Percentiles rank a stretch among this genome's conserved stretches.
Evolutionary conservation across 2,797 vertebrate species (phyloP).

Genomic region (Spatula clypeata): DNA sequence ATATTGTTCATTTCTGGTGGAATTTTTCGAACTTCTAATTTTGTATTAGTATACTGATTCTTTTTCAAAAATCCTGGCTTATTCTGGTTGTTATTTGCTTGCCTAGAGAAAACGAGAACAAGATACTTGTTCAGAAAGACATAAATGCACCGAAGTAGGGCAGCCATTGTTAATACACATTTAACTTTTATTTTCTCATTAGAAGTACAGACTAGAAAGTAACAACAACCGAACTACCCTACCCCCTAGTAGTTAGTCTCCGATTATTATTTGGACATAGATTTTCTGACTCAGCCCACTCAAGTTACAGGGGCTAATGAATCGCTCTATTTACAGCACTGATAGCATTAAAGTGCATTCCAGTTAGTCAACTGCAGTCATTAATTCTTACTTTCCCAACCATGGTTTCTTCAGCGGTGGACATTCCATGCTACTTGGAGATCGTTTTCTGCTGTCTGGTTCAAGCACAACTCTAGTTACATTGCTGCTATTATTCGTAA

Average conservation of each 20-base stretch:
- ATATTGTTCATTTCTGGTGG: conserved; percentile 97
- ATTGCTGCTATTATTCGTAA: conserved; percentile 84
- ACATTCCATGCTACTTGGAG: conserved; percentile 86
- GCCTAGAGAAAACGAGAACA: conserved; percentile 81
- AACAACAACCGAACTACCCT: neutral
- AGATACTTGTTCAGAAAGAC: neutral
- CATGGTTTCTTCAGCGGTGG: conserved; percentile 92
- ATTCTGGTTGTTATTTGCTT: conserved; percentile 92
- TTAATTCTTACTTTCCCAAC: conserved; percentile 92
- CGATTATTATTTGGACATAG: fast-evolving
- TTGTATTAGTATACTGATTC: conserved; percentile 95
- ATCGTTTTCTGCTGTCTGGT: conserved; percentile 92
- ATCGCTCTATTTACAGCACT: fast-evolving
- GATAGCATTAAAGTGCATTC: fast-evolving
- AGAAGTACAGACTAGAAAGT: neutral
- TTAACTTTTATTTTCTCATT: neutral
- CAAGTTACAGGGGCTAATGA: neutral
- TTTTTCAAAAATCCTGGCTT: conserved; percentile 93
- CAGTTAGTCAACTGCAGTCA: neutral
- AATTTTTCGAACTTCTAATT: conserved; percentile 96
- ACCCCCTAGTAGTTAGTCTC: neutral
- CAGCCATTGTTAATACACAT: neutral
- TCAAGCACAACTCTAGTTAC: conserved; percentile 89
- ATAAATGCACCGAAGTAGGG: neutral
- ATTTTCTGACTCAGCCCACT: neutral